Evolutionary conservation across 1,140 invertebrate genomes (phyloP), one percentile per base, ranked within the genome.

Genomic region (Drosophila carrolli): DNA sequence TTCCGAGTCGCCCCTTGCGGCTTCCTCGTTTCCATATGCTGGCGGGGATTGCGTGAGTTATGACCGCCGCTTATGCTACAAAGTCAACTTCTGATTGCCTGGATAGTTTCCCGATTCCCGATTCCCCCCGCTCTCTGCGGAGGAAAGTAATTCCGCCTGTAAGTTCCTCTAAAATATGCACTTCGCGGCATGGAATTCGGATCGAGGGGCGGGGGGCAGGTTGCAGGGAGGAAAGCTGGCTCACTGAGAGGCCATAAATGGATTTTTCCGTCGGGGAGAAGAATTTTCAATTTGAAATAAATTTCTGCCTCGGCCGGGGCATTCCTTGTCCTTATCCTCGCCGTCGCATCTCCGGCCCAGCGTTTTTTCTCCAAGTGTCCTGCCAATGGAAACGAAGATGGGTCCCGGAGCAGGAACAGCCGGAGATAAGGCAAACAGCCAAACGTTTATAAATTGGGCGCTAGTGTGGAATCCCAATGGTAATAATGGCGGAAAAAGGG

Each of bases 391-490:
- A 27, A 1, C 2, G 44, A 13, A n/a, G 13, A 43, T 14, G 57
- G 63, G 27, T 5, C 27, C 48, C 46, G 38, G n/a, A 37, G 58
- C 40, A 53, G 58, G 41, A 50, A 44, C 48, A 78, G 68, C 65
- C 56, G 59, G 32, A 85, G 81, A 83, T 81, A 84, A 85, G 73
- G 74, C 62, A 67, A 76, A 80, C 46, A 85, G 73, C 61, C 77
- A 85, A 84, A 84, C 81, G 81, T 81, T 85, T 81, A 77, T 85
- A 84, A 84, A 84, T 84, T 84, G 81, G 81, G 78, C 72, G 81
- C 81, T 76, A 81, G 81, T 85, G 62, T 77, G 81, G 78, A 71
- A 77, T 81, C 81, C 61, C 78, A 81, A 74, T 80, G 81, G 62
- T 72, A 84, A 85, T 81, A 75, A 85, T 77, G 78, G 47, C 70